These are phyloP conservation scores for Schlechtendalia chinensis DNA, from an alignment of 1,140 invertebrate genomes.

Conservation along the genomic window DNA sequence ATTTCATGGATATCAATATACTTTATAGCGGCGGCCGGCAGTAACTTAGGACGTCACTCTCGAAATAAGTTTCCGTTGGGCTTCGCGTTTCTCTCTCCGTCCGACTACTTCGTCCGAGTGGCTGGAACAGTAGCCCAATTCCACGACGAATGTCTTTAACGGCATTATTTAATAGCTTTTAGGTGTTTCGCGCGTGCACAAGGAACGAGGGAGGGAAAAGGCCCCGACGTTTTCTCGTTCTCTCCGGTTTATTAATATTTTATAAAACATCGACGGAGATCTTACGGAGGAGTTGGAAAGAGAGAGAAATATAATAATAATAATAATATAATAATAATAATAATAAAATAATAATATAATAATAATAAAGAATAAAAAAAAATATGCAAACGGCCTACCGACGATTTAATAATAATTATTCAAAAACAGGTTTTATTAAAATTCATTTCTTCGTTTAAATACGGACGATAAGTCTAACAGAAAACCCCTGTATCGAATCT, in stretches of 20 bases:
- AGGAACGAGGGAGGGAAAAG: neutral
- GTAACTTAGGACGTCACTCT: conserved; percentile 36
- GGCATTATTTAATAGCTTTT: conserved; percentile 38
- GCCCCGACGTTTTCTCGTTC: conserved; percentile 4
- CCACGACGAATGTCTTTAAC: conserved; percentile 34
- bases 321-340: no score
- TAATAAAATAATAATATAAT: no score
- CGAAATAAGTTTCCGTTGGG: conserved; percentile 37
- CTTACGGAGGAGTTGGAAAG: neutral
- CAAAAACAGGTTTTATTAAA: conserved; percentile 18
- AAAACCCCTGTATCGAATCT: no score
- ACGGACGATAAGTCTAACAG: neutral
- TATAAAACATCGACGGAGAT: neutral
- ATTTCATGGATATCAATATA: conserved; percentile 48
- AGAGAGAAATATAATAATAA: no score
- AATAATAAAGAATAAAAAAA: neutral
- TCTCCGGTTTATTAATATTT: conserved; percentile 19
- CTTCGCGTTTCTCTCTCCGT: neutral
- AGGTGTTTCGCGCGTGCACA: neutral
- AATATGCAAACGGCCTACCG: neutral
- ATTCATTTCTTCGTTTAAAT: neutral
- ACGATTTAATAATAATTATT: conserved; percentile 23
- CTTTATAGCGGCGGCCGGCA: conserved; percentile 32
- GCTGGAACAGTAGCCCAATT: neutral
- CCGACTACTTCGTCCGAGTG: neutral